phyloP scores from a whole-genome alignment of 2,797 vertebrate genomes.

The Tenualosa ilisha region DNA sequence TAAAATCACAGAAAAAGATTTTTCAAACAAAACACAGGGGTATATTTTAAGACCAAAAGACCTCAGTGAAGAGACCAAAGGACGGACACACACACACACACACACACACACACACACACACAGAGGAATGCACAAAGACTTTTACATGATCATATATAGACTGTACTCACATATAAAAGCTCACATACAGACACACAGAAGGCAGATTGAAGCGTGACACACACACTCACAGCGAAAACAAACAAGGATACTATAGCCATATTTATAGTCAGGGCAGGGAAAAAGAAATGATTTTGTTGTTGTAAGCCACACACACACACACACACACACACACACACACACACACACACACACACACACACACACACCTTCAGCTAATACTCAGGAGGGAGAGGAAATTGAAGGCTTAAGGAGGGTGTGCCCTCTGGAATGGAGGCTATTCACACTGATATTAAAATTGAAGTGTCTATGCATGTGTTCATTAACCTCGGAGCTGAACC shows the following conservation, averaged over 20 bases:
- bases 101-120: background rate
- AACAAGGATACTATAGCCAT: background rate
- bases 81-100: background rate
- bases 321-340: background rate
- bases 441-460: background rate
- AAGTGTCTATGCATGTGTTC: background rate
- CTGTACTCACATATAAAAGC: background rate
- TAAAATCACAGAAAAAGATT: background rate
- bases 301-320: background rate
- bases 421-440: background rate
- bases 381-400: background rate
- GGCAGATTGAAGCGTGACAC: too few relatives aligned
- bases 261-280: background rate
- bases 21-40: conserved; percentile 13
- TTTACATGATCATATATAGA: background rate
- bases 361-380: background rate
- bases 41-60: conserved; percentile 8
- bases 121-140: too few relatives aligned
- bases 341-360: background rate
- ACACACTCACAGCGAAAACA: background rate
- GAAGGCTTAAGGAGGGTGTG: background rate
- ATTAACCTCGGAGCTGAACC: background rate
- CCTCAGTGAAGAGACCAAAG: background rate
- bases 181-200: background rate
- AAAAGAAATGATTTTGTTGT: background rate